Conservation (phyloP, 2,888 invertebrate genomes). For the Steinernema carpocapsae region DNA sequence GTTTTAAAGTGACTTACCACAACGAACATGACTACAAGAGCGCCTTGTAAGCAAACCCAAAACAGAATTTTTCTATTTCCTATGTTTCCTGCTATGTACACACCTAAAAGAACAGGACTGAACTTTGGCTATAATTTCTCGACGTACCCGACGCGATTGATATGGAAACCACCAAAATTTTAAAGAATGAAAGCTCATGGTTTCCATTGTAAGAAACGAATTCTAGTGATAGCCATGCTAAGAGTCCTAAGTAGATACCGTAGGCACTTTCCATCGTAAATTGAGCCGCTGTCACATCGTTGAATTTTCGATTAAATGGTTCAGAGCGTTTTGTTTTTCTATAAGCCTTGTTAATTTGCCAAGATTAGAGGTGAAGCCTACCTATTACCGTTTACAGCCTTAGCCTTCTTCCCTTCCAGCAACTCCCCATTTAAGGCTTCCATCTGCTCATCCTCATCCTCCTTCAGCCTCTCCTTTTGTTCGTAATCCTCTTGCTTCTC, state of each 20-base stretch:
- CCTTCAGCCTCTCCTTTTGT: neutral
- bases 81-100: constrained; percentile 31
- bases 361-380: neutral
- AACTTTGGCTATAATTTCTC: too few relatives aligned
- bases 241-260: neutral
- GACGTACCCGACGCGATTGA: too few relatives aligned
- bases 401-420: constrained; percentile 4
- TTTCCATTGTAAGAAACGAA: neutral
- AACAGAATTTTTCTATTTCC: neutral
- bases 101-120: constrained; percentile 14
- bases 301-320: neutral
- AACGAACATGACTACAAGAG: constrained; percentile 5
- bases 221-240: neutral
- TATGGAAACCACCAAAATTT: neutral
- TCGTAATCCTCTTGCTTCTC: neutral
- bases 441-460: neutral
- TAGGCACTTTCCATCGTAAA: constrained; percentile 10
- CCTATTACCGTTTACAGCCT: neutral
- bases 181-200: neutral
- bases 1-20: neutral
- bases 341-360: too few relatives aligned
- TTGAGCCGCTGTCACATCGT: neutral
- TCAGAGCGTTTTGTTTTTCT: too few relatives aligned
- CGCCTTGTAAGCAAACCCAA: neutral
- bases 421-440: neutral